phyloP scores from a whole-genome alignment of 2,888 invertebrate species.

The Leptogaster cylindrica region DNA sequence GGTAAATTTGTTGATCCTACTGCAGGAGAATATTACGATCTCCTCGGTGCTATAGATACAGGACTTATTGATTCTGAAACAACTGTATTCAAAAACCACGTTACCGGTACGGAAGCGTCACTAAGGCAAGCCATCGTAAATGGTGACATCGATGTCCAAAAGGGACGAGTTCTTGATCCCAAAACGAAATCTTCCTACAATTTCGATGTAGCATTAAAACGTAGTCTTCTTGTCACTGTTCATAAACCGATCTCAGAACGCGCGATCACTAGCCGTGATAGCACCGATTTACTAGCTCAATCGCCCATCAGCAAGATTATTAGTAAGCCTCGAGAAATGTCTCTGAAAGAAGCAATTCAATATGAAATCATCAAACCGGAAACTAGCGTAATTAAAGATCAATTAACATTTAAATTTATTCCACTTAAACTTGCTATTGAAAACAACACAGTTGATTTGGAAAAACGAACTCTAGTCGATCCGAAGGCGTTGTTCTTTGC shows the following conservation, averaged over 20 bases:
- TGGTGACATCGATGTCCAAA: constrained; percentile 76
- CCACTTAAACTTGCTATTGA: constrained; percentile 68
- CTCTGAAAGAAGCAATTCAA: constrained; percentile 82
- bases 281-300: constrained; percentile 57
- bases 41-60: constrained; percentile 73
- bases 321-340: constrained; percentile 72
- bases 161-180: constrained; percentile 79
- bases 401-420: constrained; percentile 76
- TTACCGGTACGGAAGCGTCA: constrained; percentile 73
- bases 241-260: constrained; percentile 71
- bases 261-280: constrained; percentile 55
- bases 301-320: constrained; percentile 64
- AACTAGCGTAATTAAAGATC: constrained; percentile 79
- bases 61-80: constrained; percentile 77
- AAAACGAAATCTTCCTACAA: constrained; percentile 78
- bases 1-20: constrained; percentile 83
- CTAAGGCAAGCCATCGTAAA: constrained; percentile 77
- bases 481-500: constrained; percentile 74
- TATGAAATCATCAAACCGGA: constrained; percentile 81
- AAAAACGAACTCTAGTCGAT: constrained; percentile 75
- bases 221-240: constrained; percentile 77
- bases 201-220: constrained; percentile 79
- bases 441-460: constrained; percentile 72
- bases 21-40: constrained; percentile 75
- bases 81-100: constrained; percentile 77